A percentile compares a stretch with the other conserved stretches of the same genome.
Conservation (phyloP, 2,797 vertebrate genomes). For the Rhinophrynus dorsalis region DNA sequence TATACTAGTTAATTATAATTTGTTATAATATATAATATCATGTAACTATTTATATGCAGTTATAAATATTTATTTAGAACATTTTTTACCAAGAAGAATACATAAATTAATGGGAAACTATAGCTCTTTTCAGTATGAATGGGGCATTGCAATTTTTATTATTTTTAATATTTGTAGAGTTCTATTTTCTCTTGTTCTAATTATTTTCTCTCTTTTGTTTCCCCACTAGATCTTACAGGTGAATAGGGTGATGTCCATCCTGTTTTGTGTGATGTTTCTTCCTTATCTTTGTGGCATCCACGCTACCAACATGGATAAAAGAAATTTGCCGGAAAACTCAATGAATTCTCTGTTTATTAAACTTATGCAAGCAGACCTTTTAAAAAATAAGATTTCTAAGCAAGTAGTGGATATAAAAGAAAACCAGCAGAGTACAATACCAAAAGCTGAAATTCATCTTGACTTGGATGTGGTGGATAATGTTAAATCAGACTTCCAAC, state of each 20-base stretch:
- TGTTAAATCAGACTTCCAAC: conserved; percentile 70
- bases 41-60: too few relatives aligned
- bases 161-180: too few relatives aligned
- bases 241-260: conserved; percentile 99
- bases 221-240: conserved; percentile 93
- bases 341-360: conserved; percentile 94
- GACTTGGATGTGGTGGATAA: conserved; percentile 56
- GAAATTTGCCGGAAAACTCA: conserved; percentile 83
- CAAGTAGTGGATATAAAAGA: conserved; percentile 68
- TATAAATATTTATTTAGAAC: too few relatives aligned
- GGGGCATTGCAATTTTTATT: too few relatives aligned
- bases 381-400: conserved; percentile 76
- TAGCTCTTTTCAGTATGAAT: too few relatives aligned
- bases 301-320: conserved; percentile 88
- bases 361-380: conserved; percentile 92
- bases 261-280: conserved; percentile 98
- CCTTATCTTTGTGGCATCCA: conserved; percentile 96
- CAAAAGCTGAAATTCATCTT: conserved; percentile 60
- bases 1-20: too few relatives aligned
- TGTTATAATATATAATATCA: too few relatives aligned
- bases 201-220: conserved; percentile 52
- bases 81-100: too few relatives aligned
- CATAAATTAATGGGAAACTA: too few relatives aligned
- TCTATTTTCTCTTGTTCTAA: too few relatives aligned
- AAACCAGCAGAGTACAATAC: conserved; percentile 58